phyloP scores from a whole-genome alignment of 2,797 vertebrate species.

The Ctenochaetus hawaiiensis region DNA sequence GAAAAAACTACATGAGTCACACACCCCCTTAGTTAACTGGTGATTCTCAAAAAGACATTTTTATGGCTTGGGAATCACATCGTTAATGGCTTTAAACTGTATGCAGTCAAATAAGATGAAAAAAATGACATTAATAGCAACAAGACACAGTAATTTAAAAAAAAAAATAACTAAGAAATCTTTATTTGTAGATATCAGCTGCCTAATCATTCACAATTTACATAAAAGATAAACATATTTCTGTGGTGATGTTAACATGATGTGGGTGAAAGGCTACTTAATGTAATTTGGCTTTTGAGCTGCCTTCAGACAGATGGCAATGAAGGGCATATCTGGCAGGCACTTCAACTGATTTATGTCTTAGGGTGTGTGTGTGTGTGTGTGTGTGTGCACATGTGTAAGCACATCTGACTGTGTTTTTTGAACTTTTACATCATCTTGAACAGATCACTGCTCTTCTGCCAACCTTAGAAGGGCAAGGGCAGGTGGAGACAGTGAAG shows the following conservation, averaged over 20 bases:
- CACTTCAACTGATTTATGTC: conserved; percentile 66
- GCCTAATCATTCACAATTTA: neutral
- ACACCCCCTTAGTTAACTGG: neutral
- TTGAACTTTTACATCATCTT: conserved; percentile 55
- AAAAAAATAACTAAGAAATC: neutral
- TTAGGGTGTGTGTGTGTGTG: conserved; percentile 16
- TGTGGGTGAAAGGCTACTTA: conserved; percentile 28
- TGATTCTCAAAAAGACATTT: conserved; percentile 1
- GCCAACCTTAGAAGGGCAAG: conserved; percentile 12
- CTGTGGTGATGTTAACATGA: conserved; percentile 20
- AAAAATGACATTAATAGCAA: neutral
- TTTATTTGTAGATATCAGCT: neutral
- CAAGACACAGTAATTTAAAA: neutral
- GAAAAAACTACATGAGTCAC: neutral
- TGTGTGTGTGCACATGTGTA: neutral
- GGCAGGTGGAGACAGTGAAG: conserved; percentile 32
- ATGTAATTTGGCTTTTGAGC: conserved; percentile 24
- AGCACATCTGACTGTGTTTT: neutral
- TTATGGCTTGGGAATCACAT: neutral
- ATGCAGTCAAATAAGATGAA: neutral
- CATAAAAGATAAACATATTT: conserved; percentile 32
- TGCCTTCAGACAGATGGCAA: conserved; percentile 66
- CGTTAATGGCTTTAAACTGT: neutral
- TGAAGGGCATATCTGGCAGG: conserved; percentile 67
- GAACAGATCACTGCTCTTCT: conserved; percentile 43